Base-by-base conservation (phyloP, 2,797 vertebrate genomes). In the Clarias platycephalus region DNA sequence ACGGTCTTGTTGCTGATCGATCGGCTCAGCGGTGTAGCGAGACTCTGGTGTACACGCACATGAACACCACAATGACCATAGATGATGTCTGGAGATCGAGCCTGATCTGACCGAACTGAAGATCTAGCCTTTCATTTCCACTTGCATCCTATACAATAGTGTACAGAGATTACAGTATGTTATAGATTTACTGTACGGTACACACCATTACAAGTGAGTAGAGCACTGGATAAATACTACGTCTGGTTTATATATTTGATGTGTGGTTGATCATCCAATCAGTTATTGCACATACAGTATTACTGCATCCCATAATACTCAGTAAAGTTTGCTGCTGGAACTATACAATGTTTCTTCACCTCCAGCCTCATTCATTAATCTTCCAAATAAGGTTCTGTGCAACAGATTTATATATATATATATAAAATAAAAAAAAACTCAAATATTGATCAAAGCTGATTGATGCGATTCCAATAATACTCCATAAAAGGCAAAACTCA, bases 1-100 rank as follows among this genome's bases (percentile, higher is more conserved):
- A 7, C 8, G 70, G 8, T n/a, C 53, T 67, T 31, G n/a, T 67
- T 70, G 66, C 60, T 49, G 18, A 85, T 77, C 83, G 40, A 70
- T 6, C 49, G 6, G 53, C 55, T 34, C 55, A 58, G n/a, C n/a
- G n/a, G n/a, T 5, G 31, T 9, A 28, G 16, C 5, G 0, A 76
- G 53, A 57, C 53, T 31, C 44, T 26, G 74, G 74, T 58, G 10
- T 77, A 58, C 31, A 57, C 37, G n/a, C 37, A 44, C 28, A 57
- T 26, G 10, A 28, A 15, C 70, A 72, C 26, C 26, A 28, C 40
- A 53, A 20, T 18, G 71, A 28, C 5, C 4, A 40, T 40, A 12
- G 37, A n/a, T 1, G 22, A 40, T 37, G 34, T 70, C 64, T 31
- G 64, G 26, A 31, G 5, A 18, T 31, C 15, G 16, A 66, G 15